Conservation (phyloP, 30 jellyfish, hydroid and myxozoan species). For the Nemopilema nomurai region DNA sequence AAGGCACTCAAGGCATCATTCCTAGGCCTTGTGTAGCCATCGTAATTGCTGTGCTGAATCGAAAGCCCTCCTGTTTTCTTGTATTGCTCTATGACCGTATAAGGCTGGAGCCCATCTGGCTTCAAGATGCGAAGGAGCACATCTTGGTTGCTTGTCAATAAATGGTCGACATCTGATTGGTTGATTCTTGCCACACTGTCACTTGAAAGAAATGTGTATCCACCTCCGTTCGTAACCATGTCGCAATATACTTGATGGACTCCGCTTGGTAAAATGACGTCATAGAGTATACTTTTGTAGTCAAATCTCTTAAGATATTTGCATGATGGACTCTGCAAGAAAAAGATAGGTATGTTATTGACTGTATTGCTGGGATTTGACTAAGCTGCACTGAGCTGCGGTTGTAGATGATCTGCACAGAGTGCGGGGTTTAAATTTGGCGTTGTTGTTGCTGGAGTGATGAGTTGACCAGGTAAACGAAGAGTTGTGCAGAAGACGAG, state of each 20-base stretch:
- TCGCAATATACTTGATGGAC: conserved; percentile 50
- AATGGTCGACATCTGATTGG: conserved; percentile 18
- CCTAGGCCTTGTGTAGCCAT: conserved; percentile 22
- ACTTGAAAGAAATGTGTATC: conserved; percentile 47
- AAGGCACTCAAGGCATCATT: conserved; percentile 28
- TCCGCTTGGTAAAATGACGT: conserved; percentile 44
- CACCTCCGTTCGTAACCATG: conserved; percentile 69
- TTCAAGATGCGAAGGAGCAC: conserved; percentile 51
- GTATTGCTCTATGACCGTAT: conserved; percentile 41
- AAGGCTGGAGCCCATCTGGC: conserved; percentile 56
- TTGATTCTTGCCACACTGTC: conserved; percentile 19
- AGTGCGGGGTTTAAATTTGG: too few relatives aligned
- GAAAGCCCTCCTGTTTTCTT: conserved; percentile 37
- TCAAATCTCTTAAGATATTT: not conserved
- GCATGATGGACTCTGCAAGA: conserved; percentile 15
- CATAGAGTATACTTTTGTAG: conserved; percentile 22
- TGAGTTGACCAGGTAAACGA: too few relatives aligned
- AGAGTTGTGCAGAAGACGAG: too few relatives aligned
- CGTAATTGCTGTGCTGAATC: conserved; percentile 22
- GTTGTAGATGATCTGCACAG: too few relatives aligned
- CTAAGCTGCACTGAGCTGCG: too few relatives aligned
- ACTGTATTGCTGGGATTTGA: too few relatives aligned
- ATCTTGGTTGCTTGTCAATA: conserved; percentile 28
- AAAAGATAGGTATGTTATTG: too few relatives aligned
- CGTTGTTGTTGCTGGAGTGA: too few relatives aligned